phyloP scores from a whole-genome alignment of 2,113 vertebrate genomes.

The Centrocercus urophasianus region DNA sequence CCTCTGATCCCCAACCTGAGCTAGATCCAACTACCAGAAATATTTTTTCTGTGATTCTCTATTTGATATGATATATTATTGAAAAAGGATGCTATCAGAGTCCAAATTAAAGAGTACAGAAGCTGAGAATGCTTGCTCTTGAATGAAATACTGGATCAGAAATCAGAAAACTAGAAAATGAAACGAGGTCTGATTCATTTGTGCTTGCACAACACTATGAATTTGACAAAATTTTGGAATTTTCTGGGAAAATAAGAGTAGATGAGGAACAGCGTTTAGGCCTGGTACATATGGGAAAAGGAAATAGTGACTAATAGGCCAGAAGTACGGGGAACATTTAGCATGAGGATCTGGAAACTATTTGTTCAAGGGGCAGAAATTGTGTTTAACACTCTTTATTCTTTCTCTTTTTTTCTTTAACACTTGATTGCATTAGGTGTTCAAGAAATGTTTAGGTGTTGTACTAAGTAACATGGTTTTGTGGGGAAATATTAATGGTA shows the following conservation, averaged over 20 bases:
- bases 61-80: background rate
- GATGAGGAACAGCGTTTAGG: accelerated
- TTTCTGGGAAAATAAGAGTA: background rate
- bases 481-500: no score
- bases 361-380: background rate
- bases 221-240: background rate
- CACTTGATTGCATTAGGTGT: no score
- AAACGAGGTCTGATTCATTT: background rate
- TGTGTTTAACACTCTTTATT: background rate
- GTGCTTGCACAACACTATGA: background rate
- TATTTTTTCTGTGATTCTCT: background rate
- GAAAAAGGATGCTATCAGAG: background rate
- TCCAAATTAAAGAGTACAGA: background rate
- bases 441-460: no score
- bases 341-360: background rate
- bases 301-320: background rate
- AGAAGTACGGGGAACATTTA: background rate
- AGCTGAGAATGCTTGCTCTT: background rate
- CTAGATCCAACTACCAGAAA: background rate
- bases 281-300: background rate
- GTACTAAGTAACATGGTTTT: no score
- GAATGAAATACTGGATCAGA: background rate
- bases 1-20: background rate
- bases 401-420: background rate
- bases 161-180: background rate